Percentiles rank a stretch among this genome's conserved stretches.
Evolutionary conservation across 2,797 vertebrate species (phyloP).

Genomic region (Chlorospingus semifuscus): DNA sequence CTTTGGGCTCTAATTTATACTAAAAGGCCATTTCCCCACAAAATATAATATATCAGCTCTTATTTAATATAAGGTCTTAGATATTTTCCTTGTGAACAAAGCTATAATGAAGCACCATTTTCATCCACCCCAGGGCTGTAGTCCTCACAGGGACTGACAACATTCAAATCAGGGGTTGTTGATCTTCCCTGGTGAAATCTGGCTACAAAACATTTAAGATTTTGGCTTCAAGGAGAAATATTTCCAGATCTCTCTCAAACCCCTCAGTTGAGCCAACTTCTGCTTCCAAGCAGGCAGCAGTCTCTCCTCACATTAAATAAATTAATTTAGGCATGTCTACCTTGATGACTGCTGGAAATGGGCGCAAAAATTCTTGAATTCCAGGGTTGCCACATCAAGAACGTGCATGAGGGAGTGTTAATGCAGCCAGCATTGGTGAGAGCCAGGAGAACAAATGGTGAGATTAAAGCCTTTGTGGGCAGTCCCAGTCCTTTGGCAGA

Average conservation of each 20-base stretch:
- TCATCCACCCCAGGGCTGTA: neutral
- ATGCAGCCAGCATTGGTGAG: neutral
- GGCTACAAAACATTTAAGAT: neutral
- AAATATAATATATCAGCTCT: neutral
- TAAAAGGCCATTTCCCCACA: neutral
- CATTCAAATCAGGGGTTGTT: fast-evolving
- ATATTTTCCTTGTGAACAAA: neutral
- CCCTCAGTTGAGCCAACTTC: neutral
- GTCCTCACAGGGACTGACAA: neutral
- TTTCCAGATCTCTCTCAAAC: neutral
- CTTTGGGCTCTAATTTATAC: neutral
- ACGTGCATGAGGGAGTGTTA: fast-evolving
- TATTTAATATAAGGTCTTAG: neutral
- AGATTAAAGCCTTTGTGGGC: neutral
- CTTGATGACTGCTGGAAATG: neutral
- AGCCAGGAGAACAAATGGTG: neutral
- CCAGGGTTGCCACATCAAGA: neutral
- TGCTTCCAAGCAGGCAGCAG: neutral
- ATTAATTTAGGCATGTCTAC: neutral
- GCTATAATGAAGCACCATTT: neutral
- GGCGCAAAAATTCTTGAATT: neutral
- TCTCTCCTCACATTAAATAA: fast-evolving
- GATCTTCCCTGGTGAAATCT: neutral
- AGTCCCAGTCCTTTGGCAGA: neutral
- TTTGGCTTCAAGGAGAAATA: neutral